These are phyloP conservation scores for Dioctria rufipes DNA, from an alignment of 2,888 invertebrate genomes.

Conservation along the genomic window DNA sequence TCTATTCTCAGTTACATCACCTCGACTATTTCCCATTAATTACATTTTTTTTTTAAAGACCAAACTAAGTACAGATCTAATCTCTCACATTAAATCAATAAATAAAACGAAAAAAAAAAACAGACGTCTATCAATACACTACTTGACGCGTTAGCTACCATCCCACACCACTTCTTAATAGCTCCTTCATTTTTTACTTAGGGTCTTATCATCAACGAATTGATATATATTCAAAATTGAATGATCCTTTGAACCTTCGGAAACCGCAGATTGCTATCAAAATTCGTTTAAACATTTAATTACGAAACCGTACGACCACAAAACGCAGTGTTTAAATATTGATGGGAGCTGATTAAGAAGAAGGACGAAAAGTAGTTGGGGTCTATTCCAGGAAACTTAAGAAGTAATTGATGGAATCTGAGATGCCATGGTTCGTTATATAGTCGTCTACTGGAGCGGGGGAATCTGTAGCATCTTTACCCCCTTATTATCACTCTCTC, in stretches of 20 bases:
- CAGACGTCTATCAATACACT: too few species aligned
- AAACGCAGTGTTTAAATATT: constrained; percentile 37
- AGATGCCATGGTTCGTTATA: constrained; percentile 8
- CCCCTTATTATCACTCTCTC: background rate
- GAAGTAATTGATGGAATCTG: constrained; percentile 42
- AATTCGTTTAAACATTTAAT: constrained; percentile 35
- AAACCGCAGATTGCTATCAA: constrained; percentile 27
- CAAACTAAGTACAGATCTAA: too few species aligned
- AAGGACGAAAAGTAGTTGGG: background rate
- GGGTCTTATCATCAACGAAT: too few species aligned
- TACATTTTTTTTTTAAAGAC: too few species aligned
- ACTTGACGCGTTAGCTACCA: too few species aligned
- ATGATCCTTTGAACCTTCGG: constrained; percentile 31
- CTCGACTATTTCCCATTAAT: too few species aligned
- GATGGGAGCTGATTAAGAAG: constrained; percentile 36
- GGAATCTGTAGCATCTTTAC: constrained; percentile 28
- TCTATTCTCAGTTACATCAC: too few species aligned
- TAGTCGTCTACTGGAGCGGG: background rate
- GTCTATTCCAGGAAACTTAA: constrained; percentile 27
- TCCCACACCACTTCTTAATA: too few species aligned
- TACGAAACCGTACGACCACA: constrained; percentile 32
- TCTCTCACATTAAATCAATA: too few species aligned
- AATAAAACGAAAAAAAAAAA: too few species aligned
- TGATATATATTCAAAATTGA: constrained; percentile 12
- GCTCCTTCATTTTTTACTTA: too few species aligned